Evolutionary conservation across 2,888 invertebrate genomes (phyloP), one percentile per base, ranked within the genome.

Genomic region (Polia nebulosa): DNA sequence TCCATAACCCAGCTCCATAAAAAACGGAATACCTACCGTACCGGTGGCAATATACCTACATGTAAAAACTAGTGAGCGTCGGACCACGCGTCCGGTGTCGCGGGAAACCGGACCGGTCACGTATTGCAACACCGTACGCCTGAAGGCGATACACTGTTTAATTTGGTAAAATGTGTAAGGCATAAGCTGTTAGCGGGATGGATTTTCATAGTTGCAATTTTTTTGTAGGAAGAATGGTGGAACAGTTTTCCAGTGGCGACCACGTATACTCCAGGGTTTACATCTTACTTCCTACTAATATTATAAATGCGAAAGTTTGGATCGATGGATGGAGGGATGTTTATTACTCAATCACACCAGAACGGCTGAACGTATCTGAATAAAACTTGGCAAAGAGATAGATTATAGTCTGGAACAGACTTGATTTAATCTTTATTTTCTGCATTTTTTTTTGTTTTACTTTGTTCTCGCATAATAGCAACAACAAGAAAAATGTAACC

Each of bases 111-210:
- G 72, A 72, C 71, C 71, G 81, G 85, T 83, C 87, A 88, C 88
- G 88, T 88, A 86, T 81, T 79, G 71, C 76, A 75, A 81, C 83
- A 80, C 65, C 72, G 82, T 81, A 78, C 68, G 71, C 82, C 85
- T 83, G 67, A 70, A 80, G 85, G 87, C 87, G 83, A 88, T 88
- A 88, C 87, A 82, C 69, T 80, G 78, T 83, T 81, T 82, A 84
- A 85, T 85, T 85, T 80, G 68, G 60, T 58, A 20, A 11, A n/a
- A 32, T 53, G 76, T 68, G 36, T 57, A 78, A 83, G 58, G 20
- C 7, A 69, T 2, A 57, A 59, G 72, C 29, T 2, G 29, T 1
- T 6, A 60, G 70, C 78, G 72, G 22, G 13, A 49, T 20, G 0
- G n/a, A 29, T 22, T 45, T 45, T n/a, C 29, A 29, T 20, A 11